Base-by-base conservation (phyloP, 2,888 invertebrate genomes). In the Nasonia oneida region DNA sequence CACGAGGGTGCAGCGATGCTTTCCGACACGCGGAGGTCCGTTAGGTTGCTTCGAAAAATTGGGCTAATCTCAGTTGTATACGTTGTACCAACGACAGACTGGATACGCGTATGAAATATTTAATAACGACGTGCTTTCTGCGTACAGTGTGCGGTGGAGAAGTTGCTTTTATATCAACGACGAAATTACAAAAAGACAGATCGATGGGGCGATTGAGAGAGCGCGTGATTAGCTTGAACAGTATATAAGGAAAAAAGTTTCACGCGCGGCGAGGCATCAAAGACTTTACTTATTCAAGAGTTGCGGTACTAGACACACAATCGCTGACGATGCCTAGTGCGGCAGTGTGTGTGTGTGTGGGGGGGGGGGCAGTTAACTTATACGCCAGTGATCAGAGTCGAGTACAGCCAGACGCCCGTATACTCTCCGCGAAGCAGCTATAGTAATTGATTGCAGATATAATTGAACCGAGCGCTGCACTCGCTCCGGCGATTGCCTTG, bases 371-470 rank as follows among this genome's bases (percentile, higher is more conserved):
- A 67, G 29, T 76, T 84, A 80, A 71, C 80, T 76, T 81, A 81
- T 80, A 14, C n/a, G 67, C 76, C 6, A 84, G 84, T 81, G 84
- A 74, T 84, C 57, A 84, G 15, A 80, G 75, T 53, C 67, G 23
- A 42, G 18, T 84, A 37, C 37, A 75, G 79, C 75, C 80, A 80
- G 84, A 53, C 80, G 67, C 12, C 6, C 3, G 37, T 37, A 37
- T 33, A 29, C 33, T n/a, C 61, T 77, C 42, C 3, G 1, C 23
- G 6, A 23, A 53, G 18, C 57, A 61, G n/a, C 8, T n/a, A 3
- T 42, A 53, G 18, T 67, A 50, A 39, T 50, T 15, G 37, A 50
- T 64, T 23, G 29, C 39, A 15, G 50, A 8, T 14, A 50, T 67
- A 23, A 37, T 67, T 50, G 39, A n/a, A 79, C 18, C 23, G 14